These are phyloP conservation scores for Eledona agricola DNA, from an alignment of 2,888 invertebrate genomes.

Conservation along the genomic window DNA sequence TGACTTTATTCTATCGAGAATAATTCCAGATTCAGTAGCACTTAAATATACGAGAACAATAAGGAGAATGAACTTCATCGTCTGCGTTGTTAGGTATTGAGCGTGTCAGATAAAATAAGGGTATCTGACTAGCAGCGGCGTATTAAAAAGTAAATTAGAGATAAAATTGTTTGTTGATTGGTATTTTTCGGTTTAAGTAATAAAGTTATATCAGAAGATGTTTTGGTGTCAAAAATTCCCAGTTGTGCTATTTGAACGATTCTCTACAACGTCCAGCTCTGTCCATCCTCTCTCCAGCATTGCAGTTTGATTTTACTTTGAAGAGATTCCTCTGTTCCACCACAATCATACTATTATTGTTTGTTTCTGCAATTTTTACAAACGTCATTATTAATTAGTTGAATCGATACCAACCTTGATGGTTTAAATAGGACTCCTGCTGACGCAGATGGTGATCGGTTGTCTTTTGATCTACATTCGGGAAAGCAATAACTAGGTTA, in stretches of 20 bases:
- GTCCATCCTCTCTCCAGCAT: constrained; percentile 27
- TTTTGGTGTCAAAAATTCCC: no score
- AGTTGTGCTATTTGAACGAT: constrained; percentile 14
- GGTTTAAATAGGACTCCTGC: no score
- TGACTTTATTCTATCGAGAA: constrained; percentile 10
- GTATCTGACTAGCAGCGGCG: no score
- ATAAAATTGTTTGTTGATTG: constrained; percentile 4
- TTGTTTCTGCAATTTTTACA: no score
- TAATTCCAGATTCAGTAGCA: constrained; percentile 13
- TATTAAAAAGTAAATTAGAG: not conserved
- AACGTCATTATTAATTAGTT: not conserved
- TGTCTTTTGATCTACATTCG: no score
- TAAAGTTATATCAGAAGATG: not conserved
- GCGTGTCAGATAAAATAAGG: no score
- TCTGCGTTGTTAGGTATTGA: constrained; percentile 1
- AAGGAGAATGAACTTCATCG: constrained; percentile 9
- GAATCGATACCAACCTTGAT: no score
- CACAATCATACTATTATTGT: no score
- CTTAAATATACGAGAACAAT: constrained; percentile 1
- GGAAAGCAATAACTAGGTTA: no score
- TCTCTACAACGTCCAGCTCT: constrained; percentile 33
- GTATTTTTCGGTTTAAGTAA: constrained; percentile 1
- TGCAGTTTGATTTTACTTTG: constrained; percentile 22
- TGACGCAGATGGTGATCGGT: no score
- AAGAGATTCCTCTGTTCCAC: constrained; percentile 16